Evolutionary conservation across 1,140 invertebrate species (phyloP), one percentile per base, ranked within the genome.

Genomic region (Trichonephila clavata): DNA sequence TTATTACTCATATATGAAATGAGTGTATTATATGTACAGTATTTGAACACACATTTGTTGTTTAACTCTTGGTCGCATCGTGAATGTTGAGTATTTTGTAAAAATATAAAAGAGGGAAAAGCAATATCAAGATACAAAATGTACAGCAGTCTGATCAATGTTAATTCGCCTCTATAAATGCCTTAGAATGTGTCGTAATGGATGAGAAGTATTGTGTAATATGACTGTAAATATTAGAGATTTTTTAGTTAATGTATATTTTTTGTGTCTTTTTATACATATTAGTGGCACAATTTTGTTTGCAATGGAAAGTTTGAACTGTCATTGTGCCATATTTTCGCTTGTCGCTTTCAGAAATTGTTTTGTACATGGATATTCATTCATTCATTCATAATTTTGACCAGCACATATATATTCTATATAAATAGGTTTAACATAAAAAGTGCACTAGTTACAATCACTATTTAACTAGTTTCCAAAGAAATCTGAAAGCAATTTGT

Each of bases 71-170:
- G 81, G 39, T 57, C 21, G 50, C 81, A 83, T n/a, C 13, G 43
- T 57, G 27, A 32, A 77, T 39, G 18, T 27, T 24, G 81, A 14
- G 43, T 7, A 14, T 5, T 83, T 20, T 83, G 50, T n/a, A 14
- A 83, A n/a, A 10, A 83, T 8, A 57, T 21, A 1, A 59, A 14
- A 27, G 8, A 57, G 16, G 81, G 20, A 83, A n/a, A 57, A 20
- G 43, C 81, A 83, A 83, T 83, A 83, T 57, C 43, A 83, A 83
- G 81, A 83, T 83, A 59, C 81, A 83, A 83, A 83, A 83, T 83
- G 81, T 83, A 83, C 32, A 83, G 43, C 59, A 83, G 27, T 57
- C 10, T 50, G 50, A 50, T 50, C 24, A 81, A 18, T 81, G 27
- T 83, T 59, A 43, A 14, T 50, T 57, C 14, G 27, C 21, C 21